phyloP scores from a whole-genome alignment of 2,888 invertebrate genomes.

The Chrysina gloriosa region DNA sequence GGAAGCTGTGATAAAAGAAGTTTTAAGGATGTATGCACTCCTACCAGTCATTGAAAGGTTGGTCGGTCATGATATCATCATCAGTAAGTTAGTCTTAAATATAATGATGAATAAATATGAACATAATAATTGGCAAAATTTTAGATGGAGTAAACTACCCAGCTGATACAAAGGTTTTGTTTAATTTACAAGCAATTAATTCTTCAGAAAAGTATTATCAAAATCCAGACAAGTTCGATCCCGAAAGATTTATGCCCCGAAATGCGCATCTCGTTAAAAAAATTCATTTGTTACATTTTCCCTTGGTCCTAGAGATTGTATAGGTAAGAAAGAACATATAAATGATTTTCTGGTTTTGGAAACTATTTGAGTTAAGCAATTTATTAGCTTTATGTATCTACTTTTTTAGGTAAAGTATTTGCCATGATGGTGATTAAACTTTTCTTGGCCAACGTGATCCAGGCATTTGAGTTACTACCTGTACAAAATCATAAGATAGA shows the following conservation, averaged over 20 bases:
- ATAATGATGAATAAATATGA: background rate
- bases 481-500: conserved; percentile 29
- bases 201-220: conserved; percentile 39
- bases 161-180: conserved; percentile 26
- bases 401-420: conserved; percentile 28
- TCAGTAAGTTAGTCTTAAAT: conserved; percentile 33
- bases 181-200: conserved; percentile 39
- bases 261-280: conserved; percentile 14
- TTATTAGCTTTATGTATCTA: background rate
- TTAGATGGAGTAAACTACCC: conserved; percentile 31
- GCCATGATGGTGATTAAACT: conserved; percentile 24
- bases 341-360: too few species aligned
- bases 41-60: conserved; percentile 44
- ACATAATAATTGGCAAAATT: background rate
- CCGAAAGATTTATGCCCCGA: conserved; percentile 45
- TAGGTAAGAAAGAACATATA: conserved; percentile 27
- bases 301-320: conserved; percentile 36
- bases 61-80: conserved; percentile 36
- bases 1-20: conserved; percentile 48
- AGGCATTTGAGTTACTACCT: conserved; percentile 16
- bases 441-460: conserved; percentile 22
- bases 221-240: conserved; percentile 47
- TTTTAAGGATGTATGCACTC: conserved; percentile 43
- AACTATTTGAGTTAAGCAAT: background rate
- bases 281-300: conserved; percentile 29